Base-by-base conservation (phyloP, 2,113 vertebrate genomes). In the Trogon melanurus region DNA sequence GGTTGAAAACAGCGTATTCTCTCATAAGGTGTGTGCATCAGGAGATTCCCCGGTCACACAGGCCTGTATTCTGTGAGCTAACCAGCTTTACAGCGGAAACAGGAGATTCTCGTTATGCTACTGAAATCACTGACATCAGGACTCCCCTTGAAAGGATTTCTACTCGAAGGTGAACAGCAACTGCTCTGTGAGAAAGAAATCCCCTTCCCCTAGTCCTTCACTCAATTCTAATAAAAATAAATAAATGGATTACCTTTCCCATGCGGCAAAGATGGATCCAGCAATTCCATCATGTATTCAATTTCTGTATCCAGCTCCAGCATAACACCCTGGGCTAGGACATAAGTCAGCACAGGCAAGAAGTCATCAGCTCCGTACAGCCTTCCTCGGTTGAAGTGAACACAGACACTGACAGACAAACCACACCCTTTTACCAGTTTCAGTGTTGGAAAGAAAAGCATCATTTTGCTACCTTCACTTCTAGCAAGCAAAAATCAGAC, bases 351-450 rank as follows among this genome's bases (percentile, higher is more conserved):
- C 97, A 99, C 99, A 23, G 99, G 99, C 89, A 99, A 96, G 98
- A 99, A 99, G 98, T 99, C 99, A 67, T 99, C 99, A 1, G 99
- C 99, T 6, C 99, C 99, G 11, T 99, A 99, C 98, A 99, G 98
- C 97, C 99, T 99, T 96, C 99, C 99, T 99, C 95, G 16, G 82
- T 89, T 13, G 61, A 89, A 89, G 50, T 62, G 72, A 95, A 93
- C 66, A 88, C 26, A 78, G 51, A 69, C 2, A 47, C n/a, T 47
- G 50, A 87, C 11, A 81, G 64, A 81, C 38, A 88, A 82, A 83
- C 6, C 41, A 20, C 26, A 13, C 3, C 13, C 69, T 75, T 79
- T 89, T 54, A 44, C n/a, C 91, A 81, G 70, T 50, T 79, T 12
- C 51, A 10, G 3, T 13, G 11, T 62, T 11, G 16, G 56, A 72